Evolutionary conservation across 2,888 invertebrate species (phyloP), one percentile per base, ranked within the genome.

Genomic region (Sclerodermus sp.): DNA sequence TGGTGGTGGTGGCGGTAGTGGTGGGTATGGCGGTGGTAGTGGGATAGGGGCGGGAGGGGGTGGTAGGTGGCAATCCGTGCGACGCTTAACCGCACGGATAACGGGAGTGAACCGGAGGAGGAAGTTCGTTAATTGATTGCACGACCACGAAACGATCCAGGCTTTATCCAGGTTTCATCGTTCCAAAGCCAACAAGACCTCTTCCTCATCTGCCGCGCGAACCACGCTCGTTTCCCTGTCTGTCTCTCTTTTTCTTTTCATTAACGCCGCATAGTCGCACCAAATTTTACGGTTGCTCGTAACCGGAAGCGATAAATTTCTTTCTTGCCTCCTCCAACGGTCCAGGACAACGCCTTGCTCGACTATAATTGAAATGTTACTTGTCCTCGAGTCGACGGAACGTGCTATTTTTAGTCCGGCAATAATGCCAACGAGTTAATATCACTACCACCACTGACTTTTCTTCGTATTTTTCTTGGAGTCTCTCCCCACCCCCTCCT

Each of bases 221-320:
- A 23, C 23, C 23, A 23, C 23, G 8, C 23, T 8, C 23, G 8
- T 5, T 8, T 23, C 23, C 23, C 8, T 23, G 23, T 23, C 8
- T 23, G 23, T 8, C 8, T 23, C 8, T 23, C 8, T 23, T 23
- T 34, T 34, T 8, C 12, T 12, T 62, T 62, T 59, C 59, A 62
- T 57, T 59, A 57, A 53, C 43, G 39, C 37, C 13, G 3, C 17
- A 13, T 31, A 45, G 42, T 47, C 36, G 42, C 32, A 42, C 47
- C 55, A 53, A 62, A 62, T 62, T 62, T 62, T 62, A 62, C 45
- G 55, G 53, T 41, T 39, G 18, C 46, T 57, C 55, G 57, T 57
- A 55, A 62, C 34, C 30, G 54, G 31, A 36, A 42, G 31, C 54
- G 36, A 58, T 62, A 62, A 62, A 59, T 57, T 61, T 51, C 36